A percentile compares a stretch with the other conserved stretches of the same genome.
phyloP scores from a whole-genome alignment of 2,113 vertebrate genomes.

The Chaetops frenatus region DNA sequence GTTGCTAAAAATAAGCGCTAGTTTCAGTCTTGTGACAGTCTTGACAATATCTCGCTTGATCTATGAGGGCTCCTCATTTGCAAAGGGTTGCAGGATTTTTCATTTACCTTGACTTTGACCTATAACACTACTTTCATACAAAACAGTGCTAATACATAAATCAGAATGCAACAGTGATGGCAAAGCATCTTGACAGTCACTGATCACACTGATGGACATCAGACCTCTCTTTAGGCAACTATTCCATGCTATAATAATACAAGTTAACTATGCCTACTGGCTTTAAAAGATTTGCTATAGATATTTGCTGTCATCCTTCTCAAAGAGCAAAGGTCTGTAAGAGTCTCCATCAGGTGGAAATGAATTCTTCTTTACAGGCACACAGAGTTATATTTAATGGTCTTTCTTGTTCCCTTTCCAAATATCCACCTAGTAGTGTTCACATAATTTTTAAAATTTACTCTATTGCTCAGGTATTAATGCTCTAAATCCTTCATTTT shows the following conservation, averaged over 20 bases:
- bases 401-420: neutral
- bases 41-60: neutral
- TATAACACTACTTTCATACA: neutral
- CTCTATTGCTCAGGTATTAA: neutral
- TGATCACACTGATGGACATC: neutral
- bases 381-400: neutral
- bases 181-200: rapidly evolving
- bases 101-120: neutral
- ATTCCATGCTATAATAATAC: neutral
- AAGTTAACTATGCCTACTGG: neutral
- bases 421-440: neutral
- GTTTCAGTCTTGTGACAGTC: neutral
- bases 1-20: neutral
- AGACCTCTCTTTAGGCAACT: neutral
- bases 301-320: neutral
- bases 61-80: neutral
- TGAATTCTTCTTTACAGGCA: neutral
- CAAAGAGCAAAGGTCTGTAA: neutral
- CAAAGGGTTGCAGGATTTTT: neutral
- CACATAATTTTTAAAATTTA: neutral
- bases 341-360: neutral
- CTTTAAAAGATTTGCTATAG: neutral
- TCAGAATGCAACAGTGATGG: neutral
- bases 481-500: neutral
- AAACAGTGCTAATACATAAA: neutral